Base-by-base conservation (phyloP, 2,888 invertebrate genomes). In the Parnassius apollo region DNA sequence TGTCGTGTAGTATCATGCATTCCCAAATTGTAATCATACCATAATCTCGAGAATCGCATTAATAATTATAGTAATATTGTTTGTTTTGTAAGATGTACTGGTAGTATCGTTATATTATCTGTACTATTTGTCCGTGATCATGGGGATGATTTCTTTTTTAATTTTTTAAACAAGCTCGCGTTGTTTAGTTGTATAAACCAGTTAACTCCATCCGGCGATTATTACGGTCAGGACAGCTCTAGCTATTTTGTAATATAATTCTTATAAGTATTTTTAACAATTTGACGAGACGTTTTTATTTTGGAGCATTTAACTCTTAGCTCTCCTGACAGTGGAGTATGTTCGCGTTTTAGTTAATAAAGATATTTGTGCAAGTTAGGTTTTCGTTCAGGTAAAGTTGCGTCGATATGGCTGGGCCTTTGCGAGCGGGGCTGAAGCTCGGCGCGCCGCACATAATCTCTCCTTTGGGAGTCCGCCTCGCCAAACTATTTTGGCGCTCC, bases 1-100 rank as follows among this genome's bases (percentile, higher is more conserved):
- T 75, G 80, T 86, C 85, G 78, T 83, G 85, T 89, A 90, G 89
- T 84, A 83, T 63, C 86, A 84, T 87, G 87, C 90, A 90, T 91
- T 91, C 89, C 89, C 86, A 86, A 89, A 88, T 86, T 88, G 78
- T 89, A 90, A 88, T 88, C 88, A 59, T 86, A 85, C 83, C 81
- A 82, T 83, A 78, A 81, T 86, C 83, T 84, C 81, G 82, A 82
- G 82, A 83, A 82, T 85, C 85, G 83, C 85, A 76, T 88, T 83
- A 78, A 83, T 86, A 85, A 86, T 82, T 89, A 90, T 89, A 83
- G 76, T 88, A 86, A 86, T 85, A 84, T 85, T 85, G 81, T 87
- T 87, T 86, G 82, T 86, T 90, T 87, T 85, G 76, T 90, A 87
- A 86, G 83, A 83, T 83, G 82, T 87, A 84, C 85, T 76, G 77